Evolutionary conservation across 37 sponge, comb jelly and placozoan species (phyloP).

Genomic region (Amphimedon queenslandica): DNA sequence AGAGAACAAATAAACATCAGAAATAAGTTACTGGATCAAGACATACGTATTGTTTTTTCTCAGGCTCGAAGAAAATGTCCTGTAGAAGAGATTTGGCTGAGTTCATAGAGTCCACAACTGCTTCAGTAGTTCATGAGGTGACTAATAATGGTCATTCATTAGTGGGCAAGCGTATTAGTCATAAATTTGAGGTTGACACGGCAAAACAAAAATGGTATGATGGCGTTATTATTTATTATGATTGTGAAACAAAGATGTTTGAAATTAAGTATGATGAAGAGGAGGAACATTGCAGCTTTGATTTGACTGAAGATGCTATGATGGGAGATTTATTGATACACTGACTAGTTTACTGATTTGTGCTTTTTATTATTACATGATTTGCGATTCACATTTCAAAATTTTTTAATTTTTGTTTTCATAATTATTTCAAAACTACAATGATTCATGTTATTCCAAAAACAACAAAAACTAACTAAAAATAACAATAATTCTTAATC

Average conservation of each 20-base stretch:
- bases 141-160: background rate
- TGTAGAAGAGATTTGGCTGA: conserved; percentile 16
- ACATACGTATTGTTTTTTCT: conserved; percentile 29
- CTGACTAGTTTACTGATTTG: too few species aligned
- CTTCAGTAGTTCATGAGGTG: background rate
- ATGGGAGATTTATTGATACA: background rate
- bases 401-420: too few species aligned
- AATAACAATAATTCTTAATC: too few species aligned
- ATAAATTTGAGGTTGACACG: conserved; percentile 11
- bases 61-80: conserved; percentile 20
- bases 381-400: too few species aligned
- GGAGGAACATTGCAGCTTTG: conserved; percentile 25
- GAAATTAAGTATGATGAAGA: conserved; percentile 27
- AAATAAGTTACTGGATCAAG: conserved; percentile 13
- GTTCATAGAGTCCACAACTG: too few species aligned
- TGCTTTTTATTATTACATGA: too few species aligned
- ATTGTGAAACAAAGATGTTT: background rate
- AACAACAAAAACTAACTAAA: too few species aligned
- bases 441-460: too few species aligned
- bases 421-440: too few species aligned
- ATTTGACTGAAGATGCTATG: conserved; percentile 7
- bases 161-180: conserved; percentile 17
- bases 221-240: conserved; percentile 14
- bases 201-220: conserved; percentile 1
- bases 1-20: conserved; percentile 25